Conservation (phyloP, 2,888 invertebrate species). For the Stramonita haemastoma region DNA sequence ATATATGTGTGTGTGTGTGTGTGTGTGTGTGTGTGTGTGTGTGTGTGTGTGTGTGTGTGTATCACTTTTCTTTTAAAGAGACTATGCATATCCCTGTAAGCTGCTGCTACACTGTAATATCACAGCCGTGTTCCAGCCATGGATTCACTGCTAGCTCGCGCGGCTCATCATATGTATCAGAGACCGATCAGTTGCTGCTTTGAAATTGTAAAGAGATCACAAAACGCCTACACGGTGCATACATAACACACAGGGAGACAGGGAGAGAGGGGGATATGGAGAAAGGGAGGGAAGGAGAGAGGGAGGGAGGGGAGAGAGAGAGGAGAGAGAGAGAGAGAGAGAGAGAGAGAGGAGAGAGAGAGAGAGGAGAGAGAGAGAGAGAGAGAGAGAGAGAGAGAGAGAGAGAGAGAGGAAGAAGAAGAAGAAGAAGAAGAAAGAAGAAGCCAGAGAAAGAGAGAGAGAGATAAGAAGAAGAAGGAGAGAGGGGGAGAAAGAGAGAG, state of each 20-base stretch:
- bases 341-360: background rate
- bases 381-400: constrained; percentile 15
- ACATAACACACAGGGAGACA: background rate
- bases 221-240: no score
- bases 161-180: no score
- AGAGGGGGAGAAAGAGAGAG: background rate
- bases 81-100: no score
- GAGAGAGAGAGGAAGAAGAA: background rate
- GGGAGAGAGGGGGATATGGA: background rate
- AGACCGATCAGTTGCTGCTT: no score
- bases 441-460: background rate
- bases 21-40: no score
- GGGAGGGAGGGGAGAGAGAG: background rate
- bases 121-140: no score
- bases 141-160: no score
- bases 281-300: background rate
- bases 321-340: background rate
- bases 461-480: background rate
- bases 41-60: no score
- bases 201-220: background rate
- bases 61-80: no score
- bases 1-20: no score
- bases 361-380: constrained; percentile 7
- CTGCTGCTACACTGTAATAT: no score
- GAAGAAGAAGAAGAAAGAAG: background rate